A percentile compares a stretch with the other conserved stretches of the same genome.
Conservation (phyloP, 1,140 invertebrate species). For the Drosophila sechellia region DNA sequence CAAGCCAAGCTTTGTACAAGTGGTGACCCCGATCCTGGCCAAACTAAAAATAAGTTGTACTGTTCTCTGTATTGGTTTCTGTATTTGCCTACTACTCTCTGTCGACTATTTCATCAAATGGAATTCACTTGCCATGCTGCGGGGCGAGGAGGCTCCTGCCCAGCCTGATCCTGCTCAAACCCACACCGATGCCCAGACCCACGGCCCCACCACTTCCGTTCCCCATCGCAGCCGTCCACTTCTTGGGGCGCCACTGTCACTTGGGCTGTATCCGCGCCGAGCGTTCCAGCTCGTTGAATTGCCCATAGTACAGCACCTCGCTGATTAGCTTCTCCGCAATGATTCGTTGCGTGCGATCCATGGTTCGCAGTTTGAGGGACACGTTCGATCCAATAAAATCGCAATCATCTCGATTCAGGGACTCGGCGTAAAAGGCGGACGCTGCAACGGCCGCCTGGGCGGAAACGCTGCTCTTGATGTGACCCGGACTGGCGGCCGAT, state of each 20-base stretch:
- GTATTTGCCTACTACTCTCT: constrained; percentile 11
- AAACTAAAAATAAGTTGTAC: constrained; percentile 76
- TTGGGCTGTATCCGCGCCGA: constrained; percentile 79
- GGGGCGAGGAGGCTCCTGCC: constrained; percentile 23
- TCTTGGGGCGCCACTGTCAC: constrained; percentile 71
- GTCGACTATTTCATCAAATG: constrained; percentile 57
- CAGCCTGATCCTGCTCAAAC: constrained; percentile 29
- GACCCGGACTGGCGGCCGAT: constrained; percentile 65
- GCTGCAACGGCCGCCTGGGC: constrained; percentile 64
- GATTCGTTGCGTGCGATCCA: constrained; percentile 83
- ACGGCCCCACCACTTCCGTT: constrained; percentile 9
- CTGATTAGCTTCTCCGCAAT: constrained; percentile 85
- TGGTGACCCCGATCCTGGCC: constrained; percentile 23
- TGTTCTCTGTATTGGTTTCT: constrained; percentile 48
- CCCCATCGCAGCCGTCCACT: constrained; percentile 43
- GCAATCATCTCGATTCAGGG: constrained; percentile 71
- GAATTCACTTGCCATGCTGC: constrained; percentile 72
- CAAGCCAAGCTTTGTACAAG: constrained; percentile 53
- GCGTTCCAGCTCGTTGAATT: constrained; percentile 81
- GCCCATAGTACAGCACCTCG: constrained; percentile 84
- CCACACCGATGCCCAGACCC: constrained; percentile 28
- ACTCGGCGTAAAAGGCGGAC: constrained; percentile 75
- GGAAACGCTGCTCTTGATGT: constrained; percentile 71
- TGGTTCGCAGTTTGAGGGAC: constrained; percentile 82
- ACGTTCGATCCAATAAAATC: constrained; percentile 84